These are phyloP conservation scores for Platycheirus rosarum DNA, from an alignment of 2,888 invertebrate species.

Conservation along the genomic window DNA sequence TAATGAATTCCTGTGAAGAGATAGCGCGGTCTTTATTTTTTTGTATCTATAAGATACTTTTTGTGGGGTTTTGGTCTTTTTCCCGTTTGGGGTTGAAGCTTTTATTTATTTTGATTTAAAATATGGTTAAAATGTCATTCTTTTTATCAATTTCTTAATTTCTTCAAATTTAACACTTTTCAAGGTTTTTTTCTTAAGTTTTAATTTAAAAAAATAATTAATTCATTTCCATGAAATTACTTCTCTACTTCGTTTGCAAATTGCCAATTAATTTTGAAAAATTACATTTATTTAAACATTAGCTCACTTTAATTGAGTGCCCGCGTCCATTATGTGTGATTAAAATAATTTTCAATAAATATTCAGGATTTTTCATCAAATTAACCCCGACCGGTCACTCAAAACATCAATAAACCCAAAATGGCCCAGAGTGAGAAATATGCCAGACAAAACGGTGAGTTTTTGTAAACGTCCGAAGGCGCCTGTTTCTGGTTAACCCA, in stretches of 20 bases:
- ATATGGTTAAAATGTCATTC: background rate
- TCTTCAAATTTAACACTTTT: too few species aligned
- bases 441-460: too few species aligned
- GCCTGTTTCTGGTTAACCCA: background rate
- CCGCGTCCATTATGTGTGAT: background rate
- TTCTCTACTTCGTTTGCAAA: too few species aligned
- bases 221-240: too few species aligned
- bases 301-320: constrained; percentile 15
- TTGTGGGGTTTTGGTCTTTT: background rate
- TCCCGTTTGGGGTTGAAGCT: background rate
- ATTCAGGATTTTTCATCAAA: constrained; percentile 15
- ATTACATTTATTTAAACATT: constrained; percentile 3
- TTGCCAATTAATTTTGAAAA: too few species aligned
- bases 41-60: background rate
- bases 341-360: constrained; percentile 34
- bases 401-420: constrained; percentile 18
- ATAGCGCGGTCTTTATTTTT: constrained; percentile 11
- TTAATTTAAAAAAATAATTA: too few species aligned
- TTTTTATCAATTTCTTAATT: too few species aligned
- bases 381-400: constrained; percentile 18
- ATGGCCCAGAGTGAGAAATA: too few species aligned
- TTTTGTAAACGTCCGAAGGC: background rate
- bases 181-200: too few species aligned
- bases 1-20: constrained; percentile 58
- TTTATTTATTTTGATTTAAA: background rate